phyloP scores from a whole-genome alignment of 2,888 invertebrate genomes.

The Scelioninae gen. 1 region DNA sequence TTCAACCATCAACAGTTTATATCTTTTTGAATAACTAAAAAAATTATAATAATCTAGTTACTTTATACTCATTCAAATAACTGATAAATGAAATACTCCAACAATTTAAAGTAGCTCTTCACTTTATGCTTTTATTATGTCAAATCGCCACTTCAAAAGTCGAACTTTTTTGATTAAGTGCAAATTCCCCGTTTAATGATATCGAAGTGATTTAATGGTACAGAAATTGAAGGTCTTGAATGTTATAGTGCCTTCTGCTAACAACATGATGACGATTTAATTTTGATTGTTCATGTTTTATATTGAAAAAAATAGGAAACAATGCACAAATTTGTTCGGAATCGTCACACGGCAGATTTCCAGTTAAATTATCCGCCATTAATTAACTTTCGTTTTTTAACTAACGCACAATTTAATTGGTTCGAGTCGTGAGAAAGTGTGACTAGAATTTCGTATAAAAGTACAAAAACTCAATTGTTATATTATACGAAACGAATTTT shows the following conservation, averaged over 20 bases:
- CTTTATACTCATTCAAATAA: background rate
- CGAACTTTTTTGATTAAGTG: slow-evolving; percentile 31
- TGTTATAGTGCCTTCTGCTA: slow-evolving; percentile 15
- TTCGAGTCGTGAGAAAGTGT: background rate
- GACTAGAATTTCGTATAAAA: too few relatives aligned
- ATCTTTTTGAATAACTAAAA: too few relatives aligned
- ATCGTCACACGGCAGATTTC: slow-evolving; percentile 34
- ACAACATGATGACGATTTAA: slow-evolving; percentile 46
- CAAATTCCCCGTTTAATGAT: background rate
- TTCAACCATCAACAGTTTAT: too few relatives aligned
- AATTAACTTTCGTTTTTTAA: slow-evolving; percentile 41
- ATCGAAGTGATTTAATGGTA: slow-evolving; percentile 23
- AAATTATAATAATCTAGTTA: too few relatives aligned
- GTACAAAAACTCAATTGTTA: too few relatives aligned
- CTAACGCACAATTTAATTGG: background rate
- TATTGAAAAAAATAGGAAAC: slow-evolving; percentile 23
- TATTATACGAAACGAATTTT: too few relatives aligned
- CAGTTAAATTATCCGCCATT: slow-evolving; percentile 30
- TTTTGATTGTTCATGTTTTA: slow-evolving; percentile 16
- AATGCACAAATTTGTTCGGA: slow-evolving; percentile 28
- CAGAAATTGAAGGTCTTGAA: slow-evolving; percentile 46
- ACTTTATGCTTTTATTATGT: background rate
- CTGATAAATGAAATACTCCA: background rate
- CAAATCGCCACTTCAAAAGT: slow-evolving; percentile 4
- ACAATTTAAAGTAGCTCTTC: too few relatives aligned